Conservation (phyloP, 2,113 vertebrate genomes). For the Stictonetta naevosa region DNA sequence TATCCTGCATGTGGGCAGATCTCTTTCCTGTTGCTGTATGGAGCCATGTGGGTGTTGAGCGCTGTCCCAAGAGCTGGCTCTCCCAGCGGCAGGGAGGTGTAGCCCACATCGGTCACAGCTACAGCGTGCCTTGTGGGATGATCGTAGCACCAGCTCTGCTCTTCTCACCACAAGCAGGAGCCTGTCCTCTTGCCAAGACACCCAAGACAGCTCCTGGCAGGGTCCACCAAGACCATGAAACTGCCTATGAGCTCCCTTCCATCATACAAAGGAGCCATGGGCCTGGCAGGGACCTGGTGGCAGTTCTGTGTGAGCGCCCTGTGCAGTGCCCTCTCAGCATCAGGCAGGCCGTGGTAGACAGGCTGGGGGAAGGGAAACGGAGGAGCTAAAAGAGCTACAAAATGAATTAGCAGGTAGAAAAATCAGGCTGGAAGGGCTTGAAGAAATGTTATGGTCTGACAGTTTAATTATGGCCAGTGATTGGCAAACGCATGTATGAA, state of each 20-base stretch:
- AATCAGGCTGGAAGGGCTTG: background rate
- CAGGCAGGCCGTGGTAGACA: background rate
- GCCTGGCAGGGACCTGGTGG: background rate
- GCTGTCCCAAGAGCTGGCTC: rapidly evolving
- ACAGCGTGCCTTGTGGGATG: rapidly evolving
- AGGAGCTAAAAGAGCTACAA: background rate
- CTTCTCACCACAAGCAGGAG: background rate
- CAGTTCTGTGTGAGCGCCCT: background rate
- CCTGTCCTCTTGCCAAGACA: background rate
- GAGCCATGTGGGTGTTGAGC: background rate
- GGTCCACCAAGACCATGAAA: background rate
- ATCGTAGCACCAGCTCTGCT: background rate
- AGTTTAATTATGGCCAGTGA: background rate
- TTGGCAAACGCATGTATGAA: background rate
- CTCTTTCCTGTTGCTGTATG: background rate
- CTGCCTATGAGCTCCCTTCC: background rate
- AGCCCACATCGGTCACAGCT: background rate
- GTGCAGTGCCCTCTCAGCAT: background rate
- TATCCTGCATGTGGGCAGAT: rapidly evolving
- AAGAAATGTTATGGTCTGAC: background rate
- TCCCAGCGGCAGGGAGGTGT: background rate
- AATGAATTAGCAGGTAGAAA: background rate
- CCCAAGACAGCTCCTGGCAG: background rate
- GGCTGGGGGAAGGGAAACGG: background rate
- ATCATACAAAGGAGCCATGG: rapidly evolving